Evolutionary conservation across 2,797 vertebrate species (phyloP).

Genomic region (Trachops cirrhosus): DNA sequence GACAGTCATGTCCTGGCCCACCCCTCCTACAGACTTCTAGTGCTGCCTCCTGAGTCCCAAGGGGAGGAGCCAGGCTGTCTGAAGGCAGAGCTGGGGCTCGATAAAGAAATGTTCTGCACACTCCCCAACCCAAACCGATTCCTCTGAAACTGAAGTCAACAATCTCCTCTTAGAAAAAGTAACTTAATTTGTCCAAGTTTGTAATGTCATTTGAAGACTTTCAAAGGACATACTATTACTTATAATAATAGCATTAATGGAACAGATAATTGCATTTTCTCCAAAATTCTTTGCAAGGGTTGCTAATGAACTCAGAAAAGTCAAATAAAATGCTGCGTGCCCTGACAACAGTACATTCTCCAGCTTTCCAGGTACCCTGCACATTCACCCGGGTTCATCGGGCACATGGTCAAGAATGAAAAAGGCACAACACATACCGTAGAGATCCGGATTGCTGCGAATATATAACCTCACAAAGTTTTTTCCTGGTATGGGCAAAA

Average conservation of each 20-base stretch:
- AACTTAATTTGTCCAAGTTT: neutral
- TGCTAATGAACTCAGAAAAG: neutral
- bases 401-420: neutral
- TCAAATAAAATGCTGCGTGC: neutral
- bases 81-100: neutral
- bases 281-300: neutral
- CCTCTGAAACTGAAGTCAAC: neutral
- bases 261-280: neutral
- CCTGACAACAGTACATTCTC: neutral
- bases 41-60: neutral
- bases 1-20: neutral
- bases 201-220: neutral
- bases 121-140: neutral
- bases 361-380: neutral
- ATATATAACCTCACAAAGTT: constrained; percentile 95
- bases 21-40: neutral
- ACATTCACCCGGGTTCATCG: neutral
- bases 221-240: neutral
- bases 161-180: neutral
- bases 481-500: constrained; percentile 94
- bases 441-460: constrained; percentile 96
- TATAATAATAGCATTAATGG: neutral
- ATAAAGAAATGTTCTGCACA: neutral
- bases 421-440: constrained; percentile 84
- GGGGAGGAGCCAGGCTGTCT: neutral